A percentile compares a stretch with the other conserved stretches of the same genome.
phyloP scores from a whole-genome alignment of 2,888 invertebrate species.

The Seira musarum region DNA sequence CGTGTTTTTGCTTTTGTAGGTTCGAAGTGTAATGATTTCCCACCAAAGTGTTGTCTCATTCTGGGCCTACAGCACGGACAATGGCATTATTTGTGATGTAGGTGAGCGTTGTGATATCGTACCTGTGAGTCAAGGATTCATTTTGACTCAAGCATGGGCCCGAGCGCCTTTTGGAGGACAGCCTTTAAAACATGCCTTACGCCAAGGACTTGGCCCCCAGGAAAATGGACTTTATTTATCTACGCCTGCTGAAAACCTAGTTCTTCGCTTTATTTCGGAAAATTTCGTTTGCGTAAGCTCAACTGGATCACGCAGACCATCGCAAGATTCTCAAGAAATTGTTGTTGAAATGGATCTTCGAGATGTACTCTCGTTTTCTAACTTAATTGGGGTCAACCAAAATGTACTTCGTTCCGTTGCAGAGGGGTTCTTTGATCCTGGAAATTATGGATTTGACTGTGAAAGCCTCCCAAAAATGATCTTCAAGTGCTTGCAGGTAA shows the following conservation, averaged over 20 bases:
- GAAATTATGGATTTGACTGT: conserved; percentile 76
- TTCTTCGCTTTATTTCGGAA: conserved; percentile 69
- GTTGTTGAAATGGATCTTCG: conserved; percentile 69
- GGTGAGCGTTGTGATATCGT: conserved; percentile 74
- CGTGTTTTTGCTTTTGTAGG: conserved; percentile 43
- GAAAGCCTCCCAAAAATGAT: conserved; percentile 76
- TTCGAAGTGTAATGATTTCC: conserved; percentile 67
- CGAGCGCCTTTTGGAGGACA: conserved; percentile 64
- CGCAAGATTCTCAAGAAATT: conserved; percentile 69
- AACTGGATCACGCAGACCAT: conserved; percentile 60
- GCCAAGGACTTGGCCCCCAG: conserved; percentile 69
- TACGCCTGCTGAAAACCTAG: conserved; percentile 69
- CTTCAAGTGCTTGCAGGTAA: conserved; percentile 74
- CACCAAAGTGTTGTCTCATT: conserved; percentile 76
- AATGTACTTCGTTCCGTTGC: conserved; percentile 71
- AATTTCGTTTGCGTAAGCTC: conserved; percentile 68
- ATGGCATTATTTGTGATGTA: conserved; percentile 77
- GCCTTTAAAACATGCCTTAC: conserved; percentile 67
- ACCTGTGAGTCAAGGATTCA: conserved; percentile 69
- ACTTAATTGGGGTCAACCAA: conserved; percentile 69
- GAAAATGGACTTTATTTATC: conserved; percentile 69
- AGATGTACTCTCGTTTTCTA: conserved; percentile 68
- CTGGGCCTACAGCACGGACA: conserved; percentile 76
- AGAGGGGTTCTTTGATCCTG: conserved; percentile 76
- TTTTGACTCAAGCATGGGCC: conserved; percentile 67